A percentile compares a stretch with the other conserved stretches of the same genome.
phyloP scores from a whole-genome alignment of 2,113 vertebrate species.

The Indicator indicator region DNA sequence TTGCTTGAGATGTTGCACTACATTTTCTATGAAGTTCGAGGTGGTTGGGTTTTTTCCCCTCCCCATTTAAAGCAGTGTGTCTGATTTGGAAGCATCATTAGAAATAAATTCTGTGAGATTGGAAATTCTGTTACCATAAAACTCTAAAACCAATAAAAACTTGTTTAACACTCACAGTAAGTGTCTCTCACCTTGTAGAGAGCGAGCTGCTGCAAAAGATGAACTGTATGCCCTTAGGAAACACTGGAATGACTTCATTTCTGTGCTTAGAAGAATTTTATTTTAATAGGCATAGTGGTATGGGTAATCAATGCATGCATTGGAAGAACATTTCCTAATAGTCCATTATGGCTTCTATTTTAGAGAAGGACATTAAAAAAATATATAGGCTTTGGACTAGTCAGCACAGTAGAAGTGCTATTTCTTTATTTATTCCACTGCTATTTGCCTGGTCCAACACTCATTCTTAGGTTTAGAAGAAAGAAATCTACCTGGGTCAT shows the following conservation, averaged over 20 bases:
- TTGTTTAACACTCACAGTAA: neutral
- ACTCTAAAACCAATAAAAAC: neutral
- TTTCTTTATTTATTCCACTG: slow-evolving; percentile 22
- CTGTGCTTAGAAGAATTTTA: slow-evolving; percentile 12
- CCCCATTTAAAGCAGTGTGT: neutral
- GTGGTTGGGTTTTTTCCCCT: neutral
- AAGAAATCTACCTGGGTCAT: neutral
- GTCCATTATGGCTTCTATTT: slow-evolving; percentile 53
- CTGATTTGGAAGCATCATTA: neutral
- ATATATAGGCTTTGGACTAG: neutral
- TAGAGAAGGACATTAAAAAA: slow-evolving; percentile 25
- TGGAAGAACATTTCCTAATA: slow-evolving; percentile 46
- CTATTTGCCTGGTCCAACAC: neutral
- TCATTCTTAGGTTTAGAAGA: neutral
- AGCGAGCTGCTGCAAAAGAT: slow-evolving; percentile 2
- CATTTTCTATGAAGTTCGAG: neutral
- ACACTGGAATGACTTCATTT: slow-evolving; percentile 32
- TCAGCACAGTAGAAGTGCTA: neutral
- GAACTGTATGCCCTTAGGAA: slow-evolving; percentile 22
- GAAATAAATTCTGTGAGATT: neutral
- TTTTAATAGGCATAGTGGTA: slow-evolving; percentile 28
- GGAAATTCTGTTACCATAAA: neutral
- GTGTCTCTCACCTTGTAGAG: neutral
- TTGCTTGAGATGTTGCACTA: neutral
- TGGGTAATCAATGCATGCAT: slow-evolving; percentile 54